These are phyloP conservation scores for Stenchaetothrips biformis DNA, from an alignment of 2,888 invertebrate species.

Conservation along the genomic window DNA sequence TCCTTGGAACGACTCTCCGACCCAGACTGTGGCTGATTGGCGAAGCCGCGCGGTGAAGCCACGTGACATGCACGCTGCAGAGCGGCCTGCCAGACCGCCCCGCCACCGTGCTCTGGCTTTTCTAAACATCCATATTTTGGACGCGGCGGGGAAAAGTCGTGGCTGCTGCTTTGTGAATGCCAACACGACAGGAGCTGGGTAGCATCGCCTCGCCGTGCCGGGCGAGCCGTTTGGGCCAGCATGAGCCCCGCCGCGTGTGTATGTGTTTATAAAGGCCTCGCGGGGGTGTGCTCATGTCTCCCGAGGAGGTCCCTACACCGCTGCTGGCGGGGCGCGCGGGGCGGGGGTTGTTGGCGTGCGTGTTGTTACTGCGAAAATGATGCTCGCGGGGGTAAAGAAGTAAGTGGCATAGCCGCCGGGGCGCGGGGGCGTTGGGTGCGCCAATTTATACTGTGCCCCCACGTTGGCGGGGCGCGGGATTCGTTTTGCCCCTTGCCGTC, in stretches of 20 bases:
- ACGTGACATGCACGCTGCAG: no score
- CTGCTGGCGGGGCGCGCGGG: neutral
- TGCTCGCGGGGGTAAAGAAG: slow-evolving; percentile 5
- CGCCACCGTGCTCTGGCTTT: no score
- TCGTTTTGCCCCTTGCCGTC: neutral
- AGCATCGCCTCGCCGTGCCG: neutral
- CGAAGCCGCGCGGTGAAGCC: no score
- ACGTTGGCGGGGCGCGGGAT: neutral
- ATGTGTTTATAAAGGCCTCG: neutral
- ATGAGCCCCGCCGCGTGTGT: neutral
- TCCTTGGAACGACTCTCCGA: no score
- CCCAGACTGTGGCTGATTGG: no score
- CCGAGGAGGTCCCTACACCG: neutral
- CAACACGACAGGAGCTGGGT: neutral
- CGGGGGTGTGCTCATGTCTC: neutral
- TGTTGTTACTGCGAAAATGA: neutral
- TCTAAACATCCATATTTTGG: no score
- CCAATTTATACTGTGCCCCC: no score
- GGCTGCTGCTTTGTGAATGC: no score
- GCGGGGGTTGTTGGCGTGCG: neutral
- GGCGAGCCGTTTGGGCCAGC: neutral
- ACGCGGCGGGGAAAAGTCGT: neutral
- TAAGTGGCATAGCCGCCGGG: neutral
- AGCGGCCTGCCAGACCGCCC: no score
- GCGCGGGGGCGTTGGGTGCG: neutral